Percentiles rank a stretch among this genome's conserved stretches.
Evolutionary conservation across 2,888 invertebrate species (phyloP).

Genomic region (Pollenia labialis): DNA sequence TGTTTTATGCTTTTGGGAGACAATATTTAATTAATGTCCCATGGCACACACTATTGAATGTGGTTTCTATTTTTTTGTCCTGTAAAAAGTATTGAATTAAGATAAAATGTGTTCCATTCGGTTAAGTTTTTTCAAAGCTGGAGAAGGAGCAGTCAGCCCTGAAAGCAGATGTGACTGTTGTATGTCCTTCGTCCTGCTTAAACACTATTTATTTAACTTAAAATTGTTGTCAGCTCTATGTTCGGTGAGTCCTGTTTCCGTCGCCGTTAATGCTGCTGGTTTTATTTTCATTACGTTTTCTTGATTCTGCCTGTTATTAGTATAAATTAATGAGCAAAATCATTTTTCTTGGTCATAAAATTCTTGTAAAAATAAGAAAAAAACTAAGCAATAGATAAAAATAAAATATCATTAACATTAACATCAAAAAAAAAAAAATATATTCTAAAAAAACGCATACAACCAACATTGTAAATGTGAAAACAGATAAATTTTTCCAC

Average conservation of each 20-base stretch:
- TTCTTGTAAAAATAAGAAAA: slow-evolving; percentile 18
- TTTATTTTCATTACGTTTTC: slow-evolving; percentile 32
- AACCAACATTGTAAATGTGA: slow-evolving; percentile 29
- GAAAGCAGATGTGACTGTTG: neutral
- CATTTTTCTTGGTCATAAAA: slow-evolving; percentile 63
- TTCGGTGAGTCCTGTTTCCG: neutral
- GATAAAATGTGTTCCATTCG: slow-evolving; percentile 27
- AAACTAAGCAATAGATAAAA: slow-evolving; percentile 31
- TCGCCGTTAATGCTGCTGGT: slow-evolving; percentile 2
- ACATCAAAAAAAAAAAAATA: slow-evolving; percentile 7
- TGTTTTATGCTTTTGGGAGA: slow-evolving; percentile 37
- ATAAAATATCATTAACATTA: slow-evolving; percentile 21
- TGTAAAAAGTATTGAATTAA: slow-evolving; percentile 25
- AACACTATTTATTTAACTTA: slow-evolving; percentile 18
- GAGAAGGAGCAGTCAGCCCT: neutral
- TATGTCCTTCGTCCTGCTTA: neutral
- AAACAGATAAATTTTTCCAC: slow-evolving; percentile 46
- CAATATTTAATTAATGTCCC: slow-evolving; percentile 61
- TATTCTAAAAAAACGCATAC: neutral
- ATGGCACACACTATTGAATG: slow-evolving; percentile 42
- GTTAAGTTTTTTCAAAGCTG: slow-evolving; percentile 7
- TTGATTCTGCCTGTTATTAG: slow-evolving; percentile 50
- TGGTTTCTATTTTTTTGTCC: neutral
- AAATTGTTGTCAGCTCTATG: neutral
- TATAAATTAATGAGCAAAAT: slow-evolving; percentile 67